Conservation (phyloP, 1,140 invertebrate species). For the Euura lappo region DNA sequence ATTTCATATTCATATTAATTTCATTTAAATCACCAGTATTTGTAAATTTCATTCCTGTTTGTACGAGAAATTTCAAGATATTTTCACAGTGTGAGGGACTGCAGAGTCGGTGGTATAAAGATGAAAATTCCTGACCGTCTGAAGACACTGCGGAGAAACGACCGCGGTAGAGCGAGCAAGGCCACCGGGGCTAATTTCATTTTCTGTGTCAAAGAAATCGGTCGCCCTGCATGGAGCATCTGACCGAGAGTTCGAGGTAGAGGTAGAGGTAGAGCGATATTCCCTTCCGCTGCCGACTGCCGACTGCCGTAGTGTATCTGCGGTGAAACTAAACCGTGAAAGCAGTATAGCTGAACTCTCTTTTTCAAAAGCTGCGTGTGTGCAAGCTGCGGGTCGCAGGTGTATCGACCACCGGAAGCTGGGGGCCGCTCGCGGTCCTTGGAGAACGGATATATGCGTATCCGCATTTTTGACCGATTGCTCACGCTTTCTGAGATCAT, state of each 20-base stretch:
- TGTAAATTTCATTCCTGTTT: too few relatives aligned
- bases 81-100: too few relatives aligned
- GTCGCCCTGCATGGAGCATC: not conserved
- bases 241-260: too few relatives aligned
- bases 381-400: not conserved
- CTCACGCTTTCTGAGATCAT: too few relatives aligned
- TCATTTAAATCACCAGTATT: too few relatives aligned
- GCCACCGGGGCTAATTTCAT: not conserved
- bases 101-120: not conserved
- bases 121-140: not conserved
- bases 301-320: not conserved
- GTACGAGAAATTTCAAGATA: too few relatives aligned
- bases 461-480: not conserved
- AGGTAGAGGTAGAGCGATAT: too few relatives aligned
- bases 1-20: too few relatives aligned
- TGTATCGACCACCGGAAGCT: not conserved
- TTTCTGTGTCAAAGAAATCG: constrained; percentile 5
- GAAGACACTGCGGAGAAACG: not conserved
- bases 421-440: not conserved
- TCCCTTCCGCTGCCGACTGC: too few relatives aligned
- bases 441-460: not conserved
- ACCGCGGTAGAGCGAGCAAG: too few relatives aligned
- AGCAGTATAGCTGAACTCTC: not conserved
- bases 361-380: not conserved
- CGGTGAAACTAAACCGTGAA: constrained; percentile 5